Evolutionary conservation across 2,888 invertebrate genomes (phyloP).

Genomic region (Colletes collaris): DNA sequence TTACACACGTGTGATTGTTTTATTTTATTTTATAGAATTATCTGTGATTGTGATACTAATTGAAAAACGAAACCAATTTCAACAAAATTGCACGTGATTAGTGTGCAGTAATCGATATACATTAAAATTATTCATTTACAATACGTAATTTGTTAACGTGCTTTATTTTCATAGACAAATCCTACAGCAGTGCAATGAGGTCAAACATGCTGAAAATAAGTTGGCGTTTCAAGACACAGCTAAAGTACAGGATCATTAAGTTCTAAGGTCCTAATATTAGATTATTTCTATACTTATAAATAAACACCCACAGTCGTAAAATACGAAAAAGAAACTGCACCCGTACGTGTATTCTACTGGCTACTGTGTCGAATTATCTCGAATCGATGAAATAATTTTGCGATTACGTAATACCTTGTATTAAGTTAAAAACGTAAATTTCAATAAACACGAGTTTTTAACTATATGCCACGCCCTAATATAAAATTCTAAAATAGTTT

Average conservation of each 20-base stretch:
- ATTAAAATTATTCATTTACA: background rate
- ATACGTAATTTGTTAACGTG: background rate
- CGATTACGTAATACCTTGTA: background rate
- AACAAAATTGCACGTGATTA: too few species aligned
- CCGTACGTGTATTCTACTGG: background rate
- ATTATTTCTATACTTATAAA: constrained; percentile 30
- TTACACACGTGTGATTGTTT: too few species aligned
- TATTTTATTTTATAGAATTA: too few species aligned
- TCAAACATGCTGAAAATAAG: constrained; percentile 58
- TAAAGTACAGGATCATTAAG: constrained; percentile 48
- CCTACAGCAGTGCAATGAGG: constrained; percentile 28
- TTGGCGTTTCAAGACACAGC: constrained; percentile 49
- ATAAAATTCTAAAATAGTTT: too few species aligned
- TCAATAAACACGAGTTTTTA: too few species aligned
- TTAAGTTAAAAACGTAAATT: too few species aligned
- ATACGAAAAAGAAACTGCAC: background rate
- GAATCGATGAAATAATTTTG: background rate
- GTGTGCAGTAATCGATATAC: too few species aligned
- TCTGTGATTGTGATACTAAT: too few species aligned
- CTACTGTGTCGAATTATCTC: background rate
- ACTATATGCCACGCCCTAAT: too few species aligned
- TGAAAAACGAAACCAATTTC: too few species aligned
- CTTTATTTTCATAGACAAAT: constrained; percentile 17
- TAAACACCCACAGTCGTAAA: background rate
- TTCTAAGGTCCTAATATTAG: constrained; percentile 45